These are phyloP conservation scores for Tamandua tetradactyla DNA, from an alignment of 2,797 vertebrate genomes.

Conservation along the genomic window DNA sequence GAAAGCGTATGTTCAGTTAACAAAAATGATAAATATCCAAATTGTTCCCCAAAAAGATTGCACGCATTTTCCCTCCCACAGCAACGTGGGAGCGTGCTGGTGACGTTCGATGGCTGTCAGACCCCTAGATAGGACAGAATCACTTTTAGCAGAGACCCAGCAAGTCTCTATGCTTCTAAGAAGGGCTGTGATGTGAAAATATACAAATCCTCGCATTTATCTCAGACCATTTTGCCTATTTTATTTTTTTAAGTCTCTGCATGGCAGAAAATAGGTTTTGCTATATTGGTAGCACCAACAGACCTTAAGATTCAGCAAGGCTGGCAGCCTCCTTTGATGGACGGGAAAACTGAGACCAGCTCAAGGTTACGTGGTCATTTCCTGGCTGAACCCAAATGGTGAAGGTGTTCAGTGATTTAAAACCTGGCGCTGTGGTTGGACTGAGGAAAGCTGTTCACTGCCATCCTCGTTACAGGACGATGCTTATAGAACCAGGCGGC, in stretches of 20 bases:
- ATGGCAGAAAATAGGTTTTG: constrained; percentile 30
- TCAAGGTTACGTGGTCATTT: background rate
- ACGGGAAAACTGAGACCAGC: background rate
- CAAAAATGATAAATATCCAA: background rate
- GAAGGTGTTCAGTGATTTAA: constrained; percentile 29
- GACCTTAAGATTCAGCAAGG: no score
- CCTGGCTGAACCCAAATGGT: background rate
- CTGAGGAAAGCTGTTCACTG: background rate
- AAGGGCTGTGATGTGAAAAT: background rate
- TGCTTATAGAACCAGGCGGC: constrained; percentile 17
- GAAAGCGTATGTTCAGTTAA: background rate
- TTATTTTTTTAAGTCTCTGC: constrained; percentile 37
- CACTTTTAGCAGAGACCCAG: background rate
- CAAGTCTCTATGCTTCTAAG: background rate
- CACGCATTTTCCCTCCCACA: background rate
- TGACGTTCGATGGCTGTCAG: background rate
- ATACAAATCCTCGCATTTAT: background rate
- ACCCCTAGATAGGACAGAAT: background rate
- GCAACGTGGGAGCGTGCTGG: background rate
- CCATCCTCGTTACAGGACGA: constrained; percentile 20
- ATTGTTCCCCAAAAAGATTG: background rate
- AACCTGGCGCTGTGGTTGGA: constrained; percentile 40
- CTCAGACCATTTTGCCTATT: constrained; percentile 57
- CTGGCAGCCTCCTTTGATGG: background rate
- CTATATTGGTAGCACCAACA: background rate